Base-by-base conservation (phyloP, 2,888 invertebrate species). In the Elaeidobius kamerunicus region DNA sequence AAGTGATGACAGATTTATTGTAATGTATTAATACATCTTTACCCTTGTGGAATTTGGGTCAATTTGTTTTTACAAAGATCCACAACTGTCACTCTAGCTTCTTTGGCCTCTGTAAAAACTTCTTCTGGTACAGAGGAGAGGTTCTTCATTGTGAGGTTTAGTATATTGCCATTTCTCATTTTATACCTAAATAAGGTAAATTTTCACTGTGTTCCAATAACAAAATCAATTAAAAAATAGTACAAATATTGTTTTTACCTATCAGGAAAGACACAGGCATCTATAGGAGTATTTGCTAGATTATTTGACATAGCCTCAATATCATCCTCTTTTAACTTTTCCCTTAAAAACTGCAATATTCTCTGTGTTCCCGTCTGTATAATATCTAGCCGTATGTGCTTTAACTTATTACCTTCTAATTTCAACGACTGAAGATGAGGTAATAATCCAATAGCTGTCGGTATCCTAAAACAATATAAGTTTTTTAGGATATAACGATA, bases 41-140 rank as follows among this genome's bases (percentile, higher is more conserved):
- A 85, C 90, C 85, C 84, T 11, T 72, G 63, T 6, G 93, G 91
- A 59, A 93, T 68, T 1, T 75, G 65, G 1, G 74, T 72, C 1
- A 95, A 76, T 64, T 80, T 82, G 73, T 95, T 95, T 71, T 86
- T 88, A 54, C 88, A 88, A 54, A 94, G 73, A 74, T 94, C 92
- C 6, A 92, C 79, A 41, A 82, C 81, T 46, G 81, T 81, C 6
- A 91, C 87, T 56, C 83, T 81, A 0, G 86, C 88, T 45, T 80
- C 79, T 9, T 76, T 77, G 2, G 91, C 92, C 50, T 84, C 76
- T 50, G 77, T 72, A 68, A 91, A 85, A 15, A 91, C 80, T 46
- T 84, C 78, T 11, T 82, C 82, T 0, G 93, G 90, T 14, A 93
- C 76, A 5, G 75, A 68, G 0, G 74, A 66, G 27, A 90, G 67